Conservation (phyloP, 2,797 vertebrate genomes). For the Galago senegalensis region DNA sequence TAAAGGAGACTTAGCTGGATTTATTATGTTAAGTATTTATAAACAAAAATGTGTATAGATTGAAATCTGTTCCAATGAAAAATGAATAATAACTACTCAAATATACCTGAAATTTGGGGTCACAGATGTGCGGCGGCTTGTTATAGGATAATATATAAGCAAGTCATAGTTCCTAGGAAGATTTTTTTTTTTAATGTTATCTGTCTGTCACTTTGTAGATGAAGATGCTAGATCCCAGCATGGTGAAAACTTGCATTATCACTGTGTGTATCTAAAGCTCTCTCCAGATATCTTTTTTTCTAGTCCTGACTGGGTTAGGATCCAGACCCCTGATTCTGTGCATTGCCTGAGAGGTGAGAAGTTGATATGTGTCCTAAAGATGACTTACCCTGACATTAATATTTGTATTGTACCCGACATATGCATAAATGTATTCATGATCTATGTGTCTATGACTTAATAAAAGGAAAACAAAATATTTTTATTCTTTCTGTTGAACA, state of each 20-base stretch:
- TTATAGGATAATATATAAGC: conserved; percentile 33
- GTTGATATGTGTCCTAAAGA: conserved; percentile 57
- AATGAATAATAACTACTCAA: conserved; percentile 62
- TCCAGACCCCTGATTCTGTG: background rate
- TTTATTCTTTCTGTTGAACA: conserved; percentile 59
- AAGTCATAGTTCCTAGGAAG: conserved; percentile 46
- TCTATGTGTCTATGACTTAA: too few relatives aligned
- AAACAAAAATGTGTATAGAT: conserved; percentile 51
- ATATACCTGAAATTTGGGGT: conserved; percentile 11
- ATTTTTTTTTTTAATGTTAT: background rate
- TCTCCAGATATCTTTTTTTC: background rate
- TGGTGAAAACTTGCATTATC: conserved; percentile 11
- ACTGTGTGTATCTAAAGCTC: background rate
- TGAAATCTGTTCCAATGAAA: conserved; percentile 41
- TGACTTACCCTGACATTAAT: conserved; percentile 67
- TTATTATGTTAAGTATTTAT: conserved; percentile 46
- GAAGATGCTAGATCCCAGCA: background rate
- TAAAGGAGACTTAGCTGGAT: background rate
- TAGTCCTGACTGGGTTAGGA: conserved; percentile 18
- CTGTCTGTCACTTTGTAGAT: conserved; percentile 41
- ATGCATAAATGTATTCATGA: too few relatives aligned
- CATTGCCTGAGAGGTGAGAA: conserved; percentile 68
- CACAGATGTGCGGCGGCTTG: conserved; percentile 6
- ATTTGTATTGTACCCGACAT: conserved; percentile 3
- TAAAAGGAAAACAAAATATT: background rate